Percentiles rank a stretch among this genome's conserved stretches.
These are phyloP conservation scores for Penaeus vannamei DNA, from an alignment of 1,140 invertebrate genomes.

Conservation along the genomic window DNA sequence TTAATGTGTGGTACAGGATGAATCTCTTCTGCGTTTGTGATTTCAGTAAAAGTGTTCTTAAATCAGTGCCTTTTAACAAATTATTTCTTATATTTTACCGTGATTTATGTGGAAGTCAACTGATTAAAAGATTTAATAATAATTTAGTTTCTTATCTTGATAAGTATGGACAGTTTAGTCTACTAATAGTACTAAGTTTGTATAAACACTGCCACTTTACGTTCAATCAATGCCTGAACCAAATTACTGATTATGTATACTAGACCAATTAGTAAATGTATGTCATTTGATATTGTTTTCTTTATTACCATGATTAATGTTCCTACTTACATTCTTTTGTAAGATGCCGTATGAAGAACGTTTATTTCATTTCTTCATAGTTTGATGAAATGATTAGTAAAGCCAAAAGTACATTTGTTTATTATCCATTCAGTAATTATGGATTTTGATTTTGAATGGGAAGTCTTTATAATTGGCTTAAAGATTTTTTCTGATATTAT, in stretches of 20 bases:
- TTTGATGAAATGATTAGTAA: too few species aligned
- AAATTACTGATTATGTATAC: constrained; percentile 58
- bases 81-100: constrained; percentile 46
- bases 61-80: constrained; percentile 56
- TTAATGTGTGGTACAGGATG: constrained; percentile 4
- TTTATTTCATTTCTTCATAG: too few species aligned
- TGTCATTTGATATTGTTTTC: constrained; percentile 14
- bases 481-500: too few species aligned
- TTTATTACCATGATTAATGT: background rate
- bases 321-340: background rate
- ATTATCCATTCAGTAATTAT: too few species aligned
- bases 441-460: too few species aligned
- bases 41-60: constrained; percentile 61
- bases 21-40: constrained; percentile 59
- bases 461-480: too few species aligned
- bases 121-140: constrained; percentile 13
- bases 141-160: constrained; percentile 43
- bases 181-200: constrained; percentile 60
- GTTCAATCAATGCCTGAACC: constrained; percentile 50
- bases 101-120: constrained; percentile 34
- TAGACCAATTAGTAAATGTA: constrained; percentile 58
- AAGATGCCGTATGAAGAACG: too few species aligned
- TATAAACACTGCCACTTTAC: constrained; percentile 62
- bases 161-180: constrained; percentile 53
- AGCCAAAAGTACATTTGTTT: too few species aligned